phyloP scores from a whole-genome alignment of 2,797 vertebrate genomes.

The Emydoidea blandingii region DNA sequence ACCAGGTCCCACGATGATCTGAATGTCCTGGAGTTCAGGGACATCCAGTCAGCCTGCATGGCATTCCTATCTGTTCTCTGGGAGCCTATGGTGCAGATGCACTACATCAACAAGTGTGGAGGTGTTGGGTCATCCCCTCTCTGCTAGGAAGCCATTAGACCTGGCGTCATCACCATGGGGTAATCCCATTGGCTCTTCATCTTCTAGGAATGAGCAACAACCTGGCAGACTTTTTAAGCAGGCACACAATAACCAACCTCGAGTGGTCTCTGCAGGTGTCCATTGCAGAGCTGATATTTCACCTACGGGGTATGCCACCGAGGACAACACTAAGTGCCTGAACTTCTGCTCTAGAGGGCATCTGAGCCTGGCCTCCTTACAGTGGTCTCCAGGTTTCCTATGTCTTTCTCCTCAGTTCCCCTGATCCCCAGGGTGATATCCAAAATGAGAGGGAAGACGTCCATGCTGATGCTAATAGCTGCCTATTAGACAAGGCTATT shows the following conservation, averaged over 20 bases:
- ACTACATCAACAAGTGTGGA: neutral
- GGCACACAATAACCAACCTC: neutral
- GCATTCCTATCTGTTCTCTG: neutral
- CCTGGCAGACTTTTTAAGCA: neutral
- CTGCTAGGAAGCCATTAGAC: neutral
- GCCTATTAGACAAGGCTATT: neutral
- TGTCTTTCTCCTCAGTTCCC: neutral
- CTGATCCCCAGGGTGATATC: neutral
- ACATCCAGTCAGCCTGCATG: neutral
- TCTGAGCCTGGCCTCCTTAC: neutral
- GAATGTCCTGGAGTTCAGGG: neutral
- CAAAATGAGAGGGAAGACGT: neutral
- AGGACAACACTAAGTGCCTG: neutral
- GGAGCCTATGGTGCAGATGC: neutral
- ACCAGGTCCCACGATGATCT: neutral
- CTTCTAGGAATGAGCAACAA: neutral
- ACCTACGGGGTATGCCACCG: neutral
- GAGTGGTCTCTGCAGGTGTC: neutral
- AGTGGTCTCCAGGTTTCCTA: neutral
- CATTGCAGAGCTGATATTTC: neutral
- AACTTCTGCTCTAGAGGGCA: neutral
- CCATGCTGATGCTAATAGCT: neutral
- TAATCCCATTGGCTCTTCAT: neutral
- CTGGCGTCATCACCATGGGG: neutral
- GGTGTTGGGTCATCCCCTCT: neutral